Conservation (phyloP, 2,888 invertebrate genomes). For the Drosophila trichaetosa region DNA sequence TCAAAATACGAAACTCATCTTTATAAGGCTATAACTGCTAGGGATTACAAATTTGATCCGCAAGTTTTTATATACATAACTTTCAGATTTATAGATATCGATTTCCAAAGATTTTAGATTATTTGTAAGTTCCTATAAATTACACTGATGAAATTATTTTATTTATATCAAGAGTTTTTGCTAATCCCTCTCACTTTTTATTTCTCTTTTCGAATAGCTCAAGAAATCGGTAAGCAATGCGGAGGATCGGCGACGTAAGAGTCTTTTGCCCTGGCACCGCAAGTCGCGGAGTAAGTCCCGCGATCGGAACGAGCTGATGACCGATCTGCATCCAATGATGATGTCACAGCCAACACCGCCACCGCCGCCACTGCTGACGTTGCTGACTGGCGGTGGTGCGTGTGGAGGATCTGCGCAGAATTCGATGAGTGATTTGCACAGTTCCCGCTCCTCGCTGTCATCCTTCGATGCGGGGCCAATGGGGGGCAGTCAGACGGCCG, state of each 20-base stretch:
- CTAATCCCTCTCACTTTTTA: background rate
- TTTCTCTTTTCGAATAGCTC: slow-evolving; percentile 85
- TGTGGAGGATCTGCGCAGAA: slow-evolving; percentile 77
- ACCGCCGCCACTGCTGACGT: slow-evolving; percentile 36
- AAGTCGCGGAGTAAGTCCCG: slow-evolving; percentile 90
- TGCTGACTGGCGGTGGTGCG: slow-evolving; percentile 69
- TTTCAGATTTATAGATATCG: too few relatives aligned
- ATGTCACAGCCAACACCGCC: slow-evolving; percentile 36
- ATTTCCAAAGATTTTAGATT: too few relatives aligned
- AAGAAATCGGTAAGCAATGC: slow-evolving; percentile 94
- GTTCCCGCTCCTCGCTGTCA: slow-evolving; percentile 84
- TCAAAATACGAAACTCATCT: too few relatives aligned
- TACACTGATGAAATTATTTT: too few relatives aligned
- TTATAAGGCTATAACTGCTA: too few relatives aligned
- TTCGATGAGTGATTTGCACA: slow-evolving; percentile 83
- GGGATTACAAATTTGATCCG: too few relatives aligned
- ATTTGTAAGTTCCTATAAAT: background rate
- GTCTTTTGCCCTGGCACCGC: slow-evolving; percentile 94
- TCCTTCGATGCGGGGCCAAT: slow-evolving; percentile 81
- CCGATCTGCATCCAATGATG: slow-evolving; percentile 63
- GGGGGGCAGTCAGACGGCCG: slow-evolving; percentile 31
- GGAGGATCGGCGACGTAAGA: slow-evolving; percentile 95
- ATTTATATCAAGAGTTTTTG: background rate
- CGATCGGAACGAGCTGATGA: slow-evolving; percentile 85
- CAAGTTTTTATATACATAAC: too few relatives aligned